Evolutionary conservation across 2,113 vertebrate species (phyloP).

Genomic region (Anthoscopus minutus): DNA sequence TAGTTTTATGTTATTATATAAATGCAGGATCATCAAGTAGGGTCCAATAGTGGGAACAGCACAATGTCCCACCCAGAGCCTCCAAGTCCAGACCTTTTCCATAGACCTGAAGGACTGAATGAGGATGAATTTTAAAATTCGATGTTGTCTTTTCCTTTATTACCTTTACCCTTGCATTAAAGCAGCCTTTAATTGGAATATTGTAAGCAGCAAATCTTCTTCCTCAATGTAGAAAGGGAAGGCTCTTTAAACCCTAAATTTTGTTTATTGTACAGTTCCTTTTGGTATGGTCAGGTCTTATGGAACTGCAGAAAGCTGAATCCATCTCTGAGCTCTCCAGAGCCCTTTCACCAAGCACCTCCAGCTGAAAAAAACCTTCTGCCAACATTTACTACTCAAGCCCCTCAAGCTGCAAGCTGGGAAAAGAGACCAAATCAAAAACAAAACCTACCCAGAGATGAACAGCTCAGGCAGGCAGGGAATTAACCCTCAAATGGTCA

Average conservation of each 20-base stretch:
- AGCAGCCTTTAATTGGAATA: background rate
- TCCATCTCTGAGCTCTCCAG: background rate
- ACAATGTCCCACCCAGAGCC: background rate
- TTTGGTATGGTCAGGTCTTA: background rate
- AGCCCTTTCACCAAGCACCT: background rate
- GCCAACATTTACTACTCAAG: accelerated
- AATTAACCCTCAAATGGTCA: background rate
- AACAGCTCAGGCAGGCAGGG: background rate
- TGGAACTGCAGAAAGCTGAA: background rate
- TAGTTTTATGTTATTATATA: background rate
- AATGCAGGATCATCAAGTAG: background rate
- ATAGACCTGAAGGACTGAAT: background rate
- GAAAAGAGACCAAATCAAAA: accelerated
- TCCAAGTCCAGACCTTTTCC: background rate
- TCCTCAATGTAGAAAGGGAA: background rate
- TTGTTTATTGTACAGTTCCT: background rate
- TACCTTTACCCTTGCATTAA: background rate
- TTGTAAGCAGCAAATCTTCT: background rate
- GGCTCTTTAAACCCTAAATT: background rate
- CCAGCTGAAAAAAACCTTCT: background rate
- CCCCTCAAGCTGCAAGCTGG: background rate
- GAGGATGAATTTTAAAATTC: background rate
- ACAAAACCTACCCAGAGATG: background rate
- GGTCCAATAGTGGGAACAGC: background rate
- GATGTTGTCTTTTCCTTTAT: background rate